phyloP scores from a whole-genome alignment of 2,113 vertebrate species.

The Glaucomys volans region DNA sequence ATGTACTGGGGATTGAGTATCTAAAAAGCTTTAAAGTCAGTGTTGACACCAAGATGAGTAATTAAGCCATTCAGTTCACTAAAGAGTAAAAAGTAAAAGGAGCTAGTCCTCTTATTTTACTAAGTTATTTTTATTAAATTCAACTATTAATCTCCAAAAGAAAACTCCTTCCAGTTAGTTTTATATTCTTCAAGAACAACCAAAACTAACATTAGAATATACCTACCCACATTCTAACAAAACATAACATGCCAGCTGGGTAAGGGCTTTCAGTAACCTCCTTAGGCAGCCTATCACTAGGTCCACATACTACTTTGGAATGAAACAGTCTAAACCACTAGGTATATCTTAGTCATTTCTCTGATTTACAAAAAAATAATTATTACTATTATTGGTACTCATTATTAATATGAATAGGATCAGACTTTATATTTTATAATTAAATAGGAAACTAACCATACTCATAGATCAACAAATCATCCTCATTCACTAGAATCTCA shows the following conservation, averaged over 20 bases:
- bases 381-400: background rate
- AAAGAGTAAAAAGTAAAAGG: background rate
- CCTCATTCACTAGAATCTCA: background rate
- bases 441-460: constrained; percentile 34
- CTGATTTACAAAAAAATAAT: constrained; percentile 36
- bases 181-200: background rate
- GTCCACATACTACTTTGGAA: background rate
- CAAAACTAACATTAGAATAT: constrained; percentile 40
- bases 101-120: background rate
- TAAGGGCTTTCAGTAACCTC: background rate
- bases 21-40: background rate
- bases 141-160: constrained; percentile 33
- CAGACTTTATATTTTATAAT: background rate
- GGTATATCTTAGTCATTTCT: constrained; percentile 1
- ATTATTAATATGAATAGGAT: background rate
- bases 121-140: background rate
- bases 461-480: background rate
- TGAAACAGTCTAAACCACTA: constrained; percentile 39
- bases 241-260: background rate
- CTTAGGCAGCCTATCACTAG: background rate
- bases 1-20: background rate
- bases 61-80: constrained; percentile 15
- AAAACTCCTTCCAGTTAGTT: background rate
- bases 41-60: background rate
- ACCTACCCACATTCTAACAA: background rate